Evolutionary conservation across 2,113 vertebrate species (phyloP).

Genomic region (Indicator maculatus): DNA sequence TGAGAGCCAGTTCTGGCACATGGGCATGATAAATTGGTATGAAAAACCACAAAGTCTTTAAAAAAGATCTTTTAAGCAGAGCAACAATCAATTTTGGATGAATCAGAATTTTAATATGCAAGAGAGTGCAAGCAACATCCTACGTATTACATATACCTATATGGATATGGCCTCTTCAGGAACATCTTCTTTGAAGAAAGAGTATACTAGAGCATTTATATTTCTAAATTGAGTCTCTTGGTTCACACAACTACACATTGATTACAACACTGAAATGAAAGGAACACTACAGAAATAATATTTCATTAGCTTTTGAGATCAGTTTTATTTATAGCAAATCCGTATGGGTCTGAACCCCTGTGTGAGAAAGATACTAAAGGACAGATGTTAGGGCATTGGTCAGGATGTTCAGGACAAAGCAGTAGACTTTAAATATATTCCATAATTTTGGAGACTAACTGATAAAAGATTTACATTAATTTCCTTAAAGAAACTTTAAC

Average conservation of each 20-base stretch:
- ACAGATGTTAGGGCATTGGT: neutral
- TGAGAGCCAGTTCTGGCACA: neutral
- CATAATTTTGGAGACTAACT: neutral
- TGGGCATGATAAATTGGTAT: neutral
- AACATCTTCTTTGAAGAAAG: neutral
- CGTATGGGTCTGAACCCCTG: neutral
- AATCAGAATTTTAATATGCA: neutral
- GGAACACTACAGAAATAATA: neutral
- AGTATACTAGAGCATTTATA: neutral
- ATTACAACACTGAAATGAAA: neutral
- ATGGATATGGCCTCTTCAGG: neutral
- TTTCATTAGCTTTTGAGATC: neutral
- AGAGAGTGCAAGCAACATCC: neutral
- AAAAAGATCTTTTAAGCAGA: no score
- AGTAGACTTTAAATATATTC: neutral
- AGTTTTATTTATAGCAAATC: neutral
- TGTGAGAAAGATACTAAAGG: neutral
- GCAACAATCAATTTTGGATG: no score
- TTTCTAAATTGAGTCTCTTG: neutral
- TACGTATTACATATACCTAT: neutral
- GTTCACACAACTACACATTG: neutral
- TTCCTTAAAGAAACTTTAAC: neutral
- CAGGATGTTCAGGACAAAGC: neutral
- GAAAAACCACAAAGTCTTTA: neutral
- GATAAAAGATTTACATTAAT: neutral